These are phyloP conservation scores for Empidonax alnorum DNA, from an alignment of 2,113 vertebrate species.

Conservation along the genomic window DNA sequence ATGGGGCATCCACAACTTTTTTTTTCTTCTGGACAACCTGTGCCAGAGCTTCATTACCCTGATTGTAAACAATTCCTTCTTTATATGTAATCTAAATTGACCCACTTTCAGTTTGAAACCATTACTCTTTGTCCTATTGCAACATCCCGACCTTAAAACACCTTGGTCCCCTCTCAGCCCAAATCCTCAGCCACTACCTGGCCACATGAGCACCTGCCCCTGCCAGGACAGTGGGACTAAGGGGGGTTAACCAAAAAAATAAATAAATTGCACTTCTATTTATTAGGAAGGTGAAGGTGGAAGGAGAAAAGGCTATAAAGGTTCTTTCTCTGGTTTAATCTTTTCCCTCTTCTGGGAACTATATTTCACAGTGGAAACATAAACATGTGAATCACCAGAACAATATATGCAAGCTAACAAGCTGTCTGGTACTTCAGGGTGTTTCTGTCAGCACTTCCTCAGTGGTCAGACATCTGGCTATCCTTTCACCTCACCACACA, in stretches of 20 bases:
- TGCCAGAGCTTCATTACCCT: neutral
- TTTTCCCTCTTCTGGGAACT: neutral
- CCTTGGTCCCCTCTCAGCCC: neutral
- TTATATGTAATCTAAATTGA: neutral
- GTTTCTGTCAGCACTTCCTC: slow-evolving; percentile 11
- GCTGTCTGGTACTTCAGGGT: neutral
- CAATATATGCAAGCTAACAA: neutral
- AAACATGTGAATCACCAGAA: neutral
- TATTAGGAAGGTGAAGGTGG: neutral
- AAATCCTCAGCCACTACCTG: neutral
- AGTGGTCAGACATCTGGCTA: neutral
- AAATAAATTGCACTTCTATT: too few relatives aligned
- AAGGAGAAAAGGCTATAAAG: neutral
- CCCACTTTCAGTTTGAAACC: neutral
- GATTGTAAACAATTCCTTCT: neutral
- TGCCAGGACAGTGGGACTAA: neutral
- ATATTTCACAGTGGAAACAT: neutral
- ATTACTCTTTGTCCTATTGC: neutral
- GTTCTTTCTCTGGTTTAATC: neutral
- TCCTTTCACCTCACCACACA: neutral
- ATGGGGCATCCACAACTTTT: neutral
- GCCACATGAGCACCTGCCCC: too few relatives aligned
- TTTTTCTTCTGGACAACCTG: neutral
- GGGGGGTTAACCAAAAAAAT: neutral
- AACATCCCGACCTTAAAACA: neutral